Evolutionary conservation across 1,140 invertebrate genomes (phyloP), one percentile per base, ranked within the genome.

Genomic region (Drosophila triauraria): DNA sequence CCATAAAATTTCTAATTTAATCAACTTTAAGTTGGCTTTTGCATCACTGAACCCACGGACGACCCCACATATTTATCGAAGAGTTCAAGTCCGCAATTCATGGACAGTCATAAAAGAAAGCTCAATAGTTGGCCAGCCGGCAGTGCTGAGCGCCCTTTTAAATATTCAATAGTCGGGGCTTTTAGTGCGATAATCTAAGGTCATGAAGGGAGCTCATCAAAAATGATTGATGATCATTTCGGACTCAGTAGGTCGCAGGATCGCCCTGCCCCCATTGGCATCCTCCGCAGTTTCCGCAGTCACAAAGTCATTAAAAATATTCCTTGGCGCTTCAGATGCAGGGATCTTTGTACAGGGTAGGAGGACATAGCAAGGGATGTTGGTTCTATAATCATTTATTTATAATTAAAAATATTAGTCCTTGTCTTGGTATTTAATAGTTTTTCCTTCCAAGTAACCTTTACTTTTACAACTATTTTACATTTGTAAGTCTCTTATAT

Each of bases 1-100:
- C 76, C 69, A 88, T 88, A 81, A 88, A 90, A 81, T 90, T 78
- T 88, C 81, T 75, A 90, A 90, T 88, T 88, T 88, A 90, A 90
- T 88, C 85, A 88, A 80, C 85, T 78, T 75, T 53, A 87, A 68
- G 54, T 67, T 71, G 42, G 53, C 63, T 23, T 46, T 35, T 46
- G 47, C 47, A 48, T 50, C 53, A 25, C 56, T 62, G 54, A 50
- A 46, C 32, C 43, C 27, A 15, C 27, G 2, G 32, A 4, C n/a
- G 35, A 12, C 67, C 40, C 43, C 35, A 54, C 23, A 15, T 38
- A 50, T 51, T 72, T 71, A 71, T 59, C 59, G 67, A 13, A 7
- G 20, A 42, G 67, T 47, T 72, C 54, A 50, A 72, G 68, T 48
- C 35, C 51, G 23, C 32, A 20, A 44, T 68, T 71, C 54, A 87